Evolutionary conservation across 2,113 vertebrate genomes (phyloP).

Genomic region (Daphoenositta chrysoptera): DNA sequence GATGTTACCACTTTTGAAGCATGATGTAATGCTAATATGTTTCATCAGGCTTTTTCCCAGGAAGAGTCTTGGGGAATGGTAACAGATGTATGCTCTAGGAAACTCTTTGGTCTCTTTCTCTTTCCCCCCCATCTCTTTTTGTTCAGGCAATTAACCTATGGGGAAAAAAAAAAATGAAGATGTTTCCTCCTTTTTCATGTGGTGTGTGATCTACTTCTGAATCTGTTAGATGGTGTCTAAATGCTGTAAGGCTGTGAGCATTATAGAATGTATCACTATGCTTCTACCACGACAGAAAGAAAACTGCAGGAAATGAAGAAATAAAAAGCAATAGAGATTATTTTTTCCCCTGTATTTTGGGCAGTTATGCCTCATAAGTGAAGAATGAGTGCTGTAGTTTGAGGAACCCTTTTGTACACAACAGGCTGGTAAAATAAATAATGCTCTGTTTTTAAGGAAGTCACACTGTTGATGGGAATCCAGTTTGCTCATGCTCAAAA

Average conservation of each 20-base stretch:
- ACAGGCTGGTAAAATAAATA: background rate
- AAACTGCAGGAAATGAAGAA: background rate
- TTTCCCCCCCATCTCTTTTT: background rate
- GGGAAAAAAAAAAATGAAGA: background rate
- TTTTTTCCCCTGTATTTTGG: background rate
- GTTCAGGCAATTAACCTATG: background rate
- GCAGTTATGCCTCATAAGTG: background rate
- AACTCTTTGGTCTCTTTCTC: background rate
- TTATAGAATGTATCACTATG: background rate
- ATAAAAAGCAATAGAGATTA: background rate
- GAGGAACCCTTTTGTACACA: background rate
- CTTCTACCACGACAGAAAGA: background rate
- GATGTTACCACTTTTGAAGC: conserved; percentile 24
- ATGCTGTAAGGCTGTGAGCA: background rate
- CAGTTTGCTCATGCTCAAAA: background rate
- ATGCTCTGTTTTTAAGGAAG: background rate
- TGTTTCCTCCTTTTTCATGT: background rate
- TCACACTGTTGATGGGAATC: background rate
- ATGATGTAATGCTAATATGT: conserved; percentile 5
- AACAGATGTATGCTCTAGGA: background rate
- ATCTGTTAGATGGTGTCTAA: background rate
- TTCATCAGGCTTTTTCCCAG: background rate
- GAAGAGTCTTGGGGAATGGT: background rate
- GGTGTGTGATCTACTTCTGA: background rate
- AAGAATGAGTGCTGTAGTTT: background rate